phyloP scores from a whole-genome alignment of 2,888 invertebrate genomes.

The Chloromyia formosa region DNA sequence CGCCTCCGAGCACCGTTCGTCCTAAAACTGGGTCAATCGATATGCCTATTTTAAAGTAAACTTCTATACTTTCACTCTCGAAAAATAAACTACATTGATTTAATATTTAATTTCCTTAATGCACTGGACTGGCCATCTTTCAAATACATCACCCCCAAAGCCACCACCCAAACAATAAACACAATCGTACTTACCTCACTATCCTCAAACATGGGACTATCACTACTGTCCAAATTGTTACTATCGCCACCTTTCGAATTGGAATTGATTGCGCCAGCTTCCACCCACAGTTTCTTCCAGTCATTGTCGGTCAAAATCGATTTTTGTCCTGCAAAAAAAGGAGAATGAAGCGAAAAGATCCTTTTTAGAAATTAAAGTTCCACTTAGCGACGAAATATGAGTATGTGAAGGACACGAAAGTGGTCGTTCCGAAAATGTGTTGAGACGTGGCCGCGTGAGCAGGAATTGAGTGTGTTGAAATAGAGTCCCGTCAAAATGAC shows the following conservation, averaged over 20 bases:
- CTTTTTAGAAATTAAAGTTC: constrained; percentile 3
- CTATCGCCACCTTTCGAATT: constrained; percentile 62
- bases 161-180: not conserved
- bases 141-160: constrained; percentile 23
- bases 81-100: not conserved
- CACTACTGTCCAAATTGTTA: constrained; percentile 62
- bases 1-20: no score
- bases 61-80: no score
- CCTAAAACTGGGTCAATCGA: no score
- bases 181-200: constrained; percentile 61
- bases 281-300: constrained; percentile 65
- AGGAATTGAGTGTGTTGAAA: no score
- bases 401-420: not conserved
- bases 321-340: constrained; percentile 63
- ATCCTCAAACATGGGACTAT: constrained; percentile 64
- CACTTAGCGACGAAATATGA: not conserved
- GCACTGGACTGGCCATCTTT: constrained; percentile 1
- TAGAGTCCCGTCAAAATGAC: no score
- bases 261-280: constrained; percentile 61
- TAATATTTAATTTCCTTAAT: constrained; percentile 37
- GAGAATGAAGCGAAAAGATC: constrained; percentile 50
- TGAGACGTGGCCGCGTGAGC: no score
- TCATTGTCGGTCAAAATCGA: constrained; percentile 65
- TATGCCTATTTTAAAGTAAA: no score
- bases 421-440: not conserved